A percentile compares a stretch with the other conserved stretches of the same genome.
Conservation (phyloP, 2,113 vertebrate genomes). For the Xiphophorus maculatus region DNA sequence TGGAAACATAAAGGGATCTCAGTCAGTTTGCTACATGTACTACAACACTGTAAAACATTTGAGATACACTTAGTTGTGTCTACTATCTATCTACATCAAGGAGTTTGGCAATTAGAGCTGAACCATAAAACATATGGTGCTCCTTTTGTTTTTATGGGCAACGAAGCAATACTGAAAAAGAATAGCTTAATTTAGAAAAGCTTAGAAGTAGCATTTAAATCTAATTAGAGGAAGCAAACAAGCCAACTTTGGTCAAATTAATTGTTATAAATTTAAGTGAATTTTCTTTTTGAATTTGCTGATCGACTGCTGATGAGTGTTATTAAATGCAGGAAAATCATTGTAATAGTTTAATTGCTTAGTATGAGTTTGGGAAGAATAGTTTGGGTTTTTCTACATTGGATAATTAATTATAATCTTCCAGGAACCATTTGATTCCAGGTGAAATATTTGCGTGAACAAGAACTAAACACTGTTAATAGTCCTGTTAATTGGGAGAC, state of each 20-base stretch:
- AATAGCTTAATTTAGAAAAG: constrained; percentile 21
- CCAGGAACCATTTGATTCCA: constrained; percentile 21
- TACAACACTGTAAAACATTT: no score
- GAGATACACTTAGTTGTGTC: no score
- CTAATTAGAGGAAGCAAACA: no score
- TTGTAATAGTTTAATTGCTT: no score
- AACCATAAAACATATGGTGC: background rate
- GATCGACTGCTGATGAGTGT: no score
- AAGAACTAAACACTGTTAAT: constrained; percentile 3
- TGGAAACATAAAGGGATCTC: no score
- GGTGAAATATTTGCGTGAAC: constrained; percentile 56
- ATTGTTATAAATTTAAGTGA: no score
- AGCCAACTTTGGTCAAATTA: no score
- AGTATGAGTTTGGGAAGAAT: no score
- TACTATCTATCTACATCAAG: background rate
- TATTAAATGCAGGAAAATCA: no score
- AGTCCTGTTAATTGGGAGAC: background rate
- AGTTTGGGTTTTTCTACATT: constrained; percentile 4
- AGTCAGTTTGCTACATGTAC: no score
- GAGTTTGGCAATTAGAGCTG: constrained; percentile 18
- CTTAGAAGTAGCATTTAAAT: constrained; percentile 3
- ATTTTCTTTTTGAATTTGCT: no score
- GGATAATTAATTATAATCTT: constrained; percentile 12
- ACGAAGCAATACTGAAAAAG: constrained; percentile 13
- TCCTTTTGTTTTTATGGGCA: constrained; percentile 2